Conservation (phyloP, 2,797 vertebrate genomes). For the Microctenopoma stevenorrisi region DNA sequence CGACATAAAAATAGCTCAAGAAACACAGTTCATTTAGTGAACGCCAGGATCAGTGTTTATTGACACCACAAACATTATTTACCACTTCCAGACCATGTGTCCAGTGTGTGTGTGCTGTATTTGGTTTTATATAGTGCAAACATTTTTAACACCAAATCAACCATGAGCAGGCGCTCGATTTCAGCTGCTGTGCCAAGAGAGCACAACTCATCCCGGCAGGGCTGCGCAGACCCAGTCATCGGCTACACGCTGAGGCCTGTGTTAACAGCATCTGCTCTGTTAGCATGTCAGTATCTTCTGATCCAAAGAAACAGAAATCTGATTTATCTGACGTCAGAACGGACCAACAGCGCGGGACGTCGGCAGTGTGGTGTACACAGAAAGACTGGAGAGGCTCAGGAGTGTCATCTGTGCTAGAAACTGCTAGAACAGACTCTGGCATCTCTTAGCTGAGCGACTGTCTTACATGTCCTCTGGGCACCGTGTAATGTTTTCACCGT, state of each 20-base stretch:
- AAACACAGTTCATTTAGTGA: neutral
- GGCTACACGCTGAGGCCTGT: constrained; percentile 2
- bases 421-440: constrained; percentile 13
- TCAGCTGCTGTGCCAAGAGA: neutral
- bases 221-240: constrained; percentile 1
- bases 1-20: neutral
- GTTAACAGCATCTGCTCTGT: neutral
- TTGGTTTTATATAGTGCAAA: constrained; percentile 4
- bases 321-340: no score
- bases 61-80: neutral
- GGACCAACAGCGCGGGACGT: neutral
- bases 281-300: neutral
- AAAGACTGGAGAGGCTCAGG: neutral
- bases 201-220: constrained; percentile 5
- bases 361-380: neutral
- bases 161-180: neutral
- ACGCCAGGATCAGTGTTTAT: neutral
- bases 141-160: neutral
- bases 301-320: neutral
- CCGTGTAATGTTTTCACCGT: neutral
- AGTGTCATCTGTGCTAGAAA: constrained; percentile 27
- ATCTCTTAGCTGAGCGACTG: constrained; percentile 21
- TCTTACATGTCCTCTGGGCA: constrained; percentile 18
- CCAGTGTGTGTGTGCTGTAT: neutral
- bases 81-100: neutral